phyloP scores from a whole-genome alignment of 2,888 invertebrate genomes.

The Timema cristinae region DNA sequence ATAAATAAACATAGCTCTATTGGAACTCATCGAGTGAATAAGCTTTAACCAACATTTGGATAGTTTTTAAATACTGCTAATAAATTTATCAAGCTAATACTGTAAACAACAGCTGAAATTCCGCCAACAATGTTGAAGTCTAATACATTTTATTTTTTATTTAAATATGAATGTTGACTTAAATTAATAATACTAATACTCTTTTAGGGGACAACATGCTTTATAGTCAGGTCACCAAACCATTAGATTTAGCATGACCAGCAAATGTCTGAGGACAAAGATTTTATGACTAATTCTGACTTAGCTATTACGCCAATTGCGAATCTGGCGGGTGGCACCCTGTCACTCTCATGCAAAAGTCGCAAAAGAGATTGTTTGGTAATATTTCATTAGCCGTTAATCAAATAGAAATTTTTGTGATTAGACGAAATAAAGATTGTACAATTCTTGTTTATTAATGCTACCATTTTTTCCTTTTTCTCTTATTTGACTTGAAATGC shows the following conservation, averaged over 20 bases:
- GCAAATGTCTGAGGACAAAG: background rate
- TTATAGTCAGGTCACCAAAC: background rate
- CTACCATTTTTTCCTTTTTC: background rate
- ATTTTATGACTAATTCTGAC: background rate
- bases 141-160: too few species aligned
- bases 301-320: background rate
- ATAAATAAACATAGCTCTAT: too few species aligned
- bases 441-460: slow-evolving; percentile 11
- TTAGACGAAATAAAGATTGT: slow-evolving; percentile 5
- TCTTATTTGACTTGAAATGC: background rate
- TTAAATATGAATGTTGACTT: too few species aligned
- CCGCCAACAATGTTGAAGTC: too few species aligned
- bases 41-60: too few species aligned
- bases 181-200: too few species aligned
- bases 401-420: background rate
- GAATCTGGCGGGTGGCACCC: background rate
- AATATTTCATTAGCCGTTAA: background rate
- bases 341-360: background rate
- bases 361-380: background rate
- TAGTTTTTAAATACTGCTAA: too few species aligned
- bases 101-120: too few species aligned
- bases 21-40: too few species aligned
- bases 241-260: background rate
- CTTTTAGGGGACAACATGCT: too few species aligned
- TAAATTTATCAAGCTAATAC: too few species aligned